These are phyloP conservation scores for Willisornis vidua DNA, from an alignment of 2,113 vertebrate species.

Conservation along the genomic window DNA sequence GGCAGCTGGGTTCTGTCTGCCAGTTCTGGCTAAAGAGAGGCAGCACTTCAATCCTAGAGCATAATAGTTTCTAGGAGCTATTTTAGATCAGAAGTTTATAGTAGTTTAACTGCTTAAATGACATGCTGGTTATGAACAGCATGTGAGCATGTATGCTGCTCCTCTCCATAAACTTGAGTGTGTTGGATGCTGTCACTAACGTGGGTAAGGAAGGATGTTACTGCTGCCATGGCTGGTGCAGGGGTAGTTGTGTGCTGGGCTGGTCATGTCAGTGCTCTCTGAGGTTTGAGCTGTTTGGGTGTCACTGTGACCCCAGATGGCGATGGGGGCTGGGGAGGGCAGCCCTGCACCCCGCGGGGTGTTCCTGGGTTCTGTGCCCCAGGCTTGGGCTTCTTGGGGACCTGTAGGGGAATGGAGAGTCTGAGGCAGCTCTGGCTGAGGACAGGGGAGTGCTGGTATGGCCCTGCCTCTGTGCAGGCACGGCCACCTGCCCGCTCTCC, in stretches of 20 bases:
- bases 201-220: neutral
- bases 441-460: neutral
- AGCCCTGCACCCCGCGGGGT: neutral
- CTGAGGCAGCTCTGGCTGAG: rapidly evolving
- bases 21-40: neutral
- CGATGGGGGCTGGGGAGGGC: rapidly evolving
- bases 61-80: neutral
- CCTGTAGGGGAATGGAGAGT: neutral
- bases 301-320: neutral
- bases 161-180: neutral
- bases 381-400: neutral
- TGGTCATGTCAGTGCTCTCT: rapidly evolving
- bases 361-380: neutral
- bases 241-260: neutral
- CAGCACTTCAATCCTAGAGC: neutral
- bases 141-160: rapidly evolving
- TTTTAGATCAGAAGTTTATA: neutral
- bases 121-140: neutral
- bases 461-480: neutral
- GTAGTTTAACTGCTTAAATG: neutral
- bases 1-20: neutral
- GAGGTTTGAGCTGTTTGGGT: neutral
- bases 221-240: neutral
- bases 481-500: neutral
- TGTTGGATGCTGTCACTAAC: neutral